Conservation (phyloP, 2,113 vertebrate species). For the Gallinago jamesoni region DNA sequence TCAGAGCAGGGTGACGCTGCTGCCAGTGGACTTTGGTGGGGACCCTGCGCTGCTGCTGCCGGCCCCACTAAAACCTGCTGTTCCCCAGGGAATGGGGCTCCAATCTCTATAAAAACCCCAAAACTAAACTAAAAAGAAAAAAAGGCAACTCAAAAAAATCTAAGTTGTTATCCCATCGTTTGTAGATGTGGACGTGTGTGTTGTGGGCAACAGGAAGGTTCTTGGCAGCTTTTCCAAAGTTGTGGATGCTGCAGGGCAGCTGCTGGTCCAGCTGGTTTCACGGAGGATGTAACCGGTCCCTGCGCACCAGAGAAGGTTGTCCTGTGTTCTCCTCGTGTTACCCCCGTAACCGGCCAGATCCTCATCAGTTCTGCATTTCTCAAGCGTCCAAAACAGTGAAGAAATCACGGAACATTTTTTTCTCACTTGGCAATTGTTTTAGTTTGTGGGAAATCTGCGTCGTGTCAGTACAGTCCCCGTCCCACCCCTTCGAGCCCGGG, state of each 20-base stretch:
- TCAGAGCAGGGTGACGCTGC: too few relatives aligned
- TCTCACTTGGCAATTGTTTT: background rate
- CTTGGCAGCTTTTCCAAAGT: background rate
- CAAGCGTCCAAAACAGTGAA: background rate
- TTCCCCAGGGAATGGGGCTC: background rate
- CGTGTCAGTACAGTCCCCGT: background rate
- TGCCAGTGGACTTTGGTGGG: fast-evolving
- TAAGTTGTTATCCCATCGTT: background rate
- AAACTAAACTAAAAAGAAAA: background rate
- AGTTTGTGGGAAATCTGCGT: background rate
- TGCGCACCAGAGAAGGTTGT: background rate
- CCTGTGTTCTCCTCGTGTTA: background rate
- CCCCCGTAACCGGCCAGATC: background rate
- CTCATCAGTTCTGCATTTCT: background rate
- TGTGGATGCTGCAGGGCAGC: background rate
- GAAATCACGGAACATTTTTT: fast-evolving
- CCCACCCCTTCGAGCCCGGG: background rate
- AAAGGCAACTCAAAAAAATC: background rate
- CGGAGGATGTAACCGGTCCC: background rate
- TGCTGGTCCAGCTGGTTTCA: background rate
- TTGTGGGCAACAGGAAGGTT: background rate
- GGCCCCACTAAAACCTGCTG: background rate
- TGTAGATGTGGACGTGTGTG: background rate
- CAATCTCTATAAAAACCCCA: background rate
- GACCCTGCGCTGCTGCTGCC: background rate